Evolutionary conservation across 2,797 vertebrate genomes (phyloP).

Genomic region (Sphaeramia orbicularis): DNA sequence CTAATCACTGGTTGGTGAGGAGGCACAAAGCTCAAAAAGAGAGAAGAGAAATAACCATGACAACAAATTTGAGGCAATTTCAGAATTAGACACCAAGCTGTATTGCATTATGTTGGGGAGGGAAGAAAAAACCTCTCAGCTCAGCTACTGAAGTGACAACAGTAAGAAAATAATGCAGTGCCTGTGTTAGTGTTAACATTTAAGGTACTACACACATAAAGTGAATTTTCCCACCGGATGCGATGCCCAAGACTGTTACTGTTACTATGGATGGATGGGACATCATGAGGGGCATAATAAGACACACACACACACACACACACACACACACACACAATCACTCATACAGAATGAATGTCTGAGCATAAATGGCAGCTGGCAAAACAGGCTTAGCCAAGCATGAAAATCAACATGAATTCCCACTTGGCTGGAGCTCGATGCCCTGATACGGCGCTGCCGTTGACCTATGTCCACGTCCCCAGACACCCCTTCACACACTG

Average conservation of each 20-base stretch:
- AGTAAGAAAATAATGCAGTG: conserved; percentile 27
- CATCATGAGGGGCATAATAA: conserved; percentile 54
- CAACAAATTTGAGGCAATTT: conserved; percentile 88
- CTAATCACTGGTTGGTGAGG: conserved; percentile 75
- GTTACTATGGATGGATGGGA: conserved; percentile 51
- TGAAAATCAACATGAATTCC: conserved; percentile 80
- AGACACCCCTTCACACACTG: conserved; percentile 65
- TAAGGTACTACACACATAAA: conserved; percentile 9
- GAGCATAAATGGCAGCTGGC: conserved; percentile 82
- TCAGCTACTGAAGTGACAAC: conserved; percentile 58
- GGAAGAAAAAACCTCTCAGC: conserved; percentile 67
- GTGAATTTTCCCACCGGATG: conserved; percentile 13
- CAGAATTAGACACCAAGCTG: conserved; percentile 77
- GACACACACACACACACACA: conserved; percentile 49
- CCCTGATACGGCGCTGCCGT: conserved; percentile 61
- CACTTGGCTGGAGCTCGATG: conserved; percentile 73
- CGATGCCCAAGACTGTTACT: conserved; percentile 44
- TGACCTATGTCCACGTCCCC: conserved; percentile 67
- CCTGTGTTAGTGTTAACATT: conserved; percentile 22
- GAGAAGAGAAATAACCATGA: conserved; percentile 84
- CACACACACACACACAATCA: too few relatives aligned
- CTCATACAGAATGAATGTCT: conserved; percentile 72
- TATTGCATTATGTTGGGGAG: conserved; percentile 77
- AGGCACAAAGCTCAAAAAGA: conserved; percentile 81
- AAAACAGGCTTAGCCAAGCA: conserved; percentile 77